These are phyloP conservation scores for Ganaspis brasiliensis DNA, from an alignment of 2,888 invertebrate species.

Conservation along the genomic window DNA sequence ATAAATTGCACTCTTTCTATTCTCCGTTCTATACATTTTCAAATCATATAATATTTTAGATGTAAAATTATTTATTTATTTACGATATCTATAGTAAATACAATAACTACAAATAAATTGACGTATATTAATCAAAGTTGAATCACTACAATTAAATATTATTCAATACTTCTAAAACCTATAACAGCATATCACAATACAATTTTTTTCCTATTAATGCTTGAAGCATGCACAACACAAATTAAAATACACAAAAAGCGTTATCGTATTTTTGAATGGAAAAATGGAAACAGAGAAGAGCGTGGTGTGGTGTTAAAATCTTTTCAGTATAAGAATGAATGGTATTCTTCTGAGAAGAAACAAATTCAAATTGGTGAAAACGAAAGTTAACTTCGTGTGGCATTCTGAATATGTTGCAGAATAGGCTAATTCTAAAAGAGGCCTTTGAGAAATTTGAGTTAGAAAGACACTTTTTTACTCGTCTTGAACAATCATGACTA, in stretches of 20 bases:
- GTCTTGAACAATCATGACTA: slow-evolving; percentile 45
- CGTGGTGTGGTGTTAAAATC: slow-evolving; percentile 14
- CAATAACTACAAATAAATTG: no score
- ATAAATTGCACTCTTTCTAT: no score
- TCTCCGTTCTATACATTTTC: no score
- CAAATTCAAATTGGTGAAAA: slow-evolving; percentile 29
- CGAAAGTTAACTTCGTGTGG: slow-evolving; percentile 18
- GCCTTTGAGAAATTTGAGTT: slow-evolving; percentile 25
- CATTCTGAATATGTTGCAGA: slow-evolving; percentile 20
- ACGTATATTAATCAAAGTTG: no score
- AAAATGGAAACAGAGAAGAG: not conserved
- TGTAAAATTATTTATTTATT: no score
- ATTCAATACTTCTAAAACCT: no score
- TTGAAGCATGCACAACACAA: not conserved
- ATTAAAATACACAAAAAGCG: not conserved
- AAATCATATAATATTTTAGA: no score
- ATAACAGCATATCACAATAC: no score
- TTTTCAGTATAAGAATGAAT: slow-evolving; percentile 4
- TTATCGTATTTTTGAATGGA: not conserved
- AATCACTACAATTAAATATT: no score
- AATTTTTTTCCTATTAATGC: no score
- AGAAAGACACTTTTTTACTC: slow-evolving; percentile 39
- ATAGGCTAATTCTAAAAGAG: slow-evolving; percentile 35
- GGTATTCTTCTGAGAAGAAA: slow-evolving; percentile 32
- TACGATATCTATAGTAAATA: no score